Conservation (phyloP, 2,888 invertebrate species). For the Eueremaeus valkanovi region DNA sequence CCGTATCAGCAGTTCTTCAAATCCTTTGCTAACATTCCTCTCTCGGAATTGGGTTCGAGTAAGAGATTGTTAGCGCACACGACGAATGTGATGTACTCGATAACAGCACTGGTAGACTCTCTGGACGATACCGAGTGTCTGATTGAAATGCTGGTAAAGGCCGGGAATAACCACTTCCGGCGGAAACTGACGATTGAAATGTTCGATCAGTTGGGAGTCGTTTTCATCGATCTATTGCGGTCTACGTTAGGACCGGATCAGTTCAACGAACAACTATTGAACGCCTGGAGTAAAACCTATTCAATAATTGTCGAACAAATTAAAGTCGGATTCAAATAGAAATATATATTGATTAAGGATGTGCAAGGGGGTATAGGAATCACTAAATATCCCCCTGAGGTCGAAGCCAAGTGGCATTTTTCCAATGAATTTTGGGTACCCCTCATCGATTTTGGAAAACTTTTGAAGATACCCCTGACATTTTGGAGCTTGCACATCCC, state of each 20-base stretch:
- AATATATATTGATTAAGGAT: too few relatives aligned
- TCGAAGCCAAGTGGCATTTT: too few relatives aligned
- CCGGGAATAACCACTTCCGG: conserved; percentile 55
- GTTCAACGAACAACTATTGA: conserved; percentile 45
- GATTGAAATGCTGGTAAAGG: conserved; percentile 56
- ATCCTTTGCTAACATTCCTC: conserved; percentile 56
- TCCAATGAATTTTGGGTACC: too few relatives aligned
- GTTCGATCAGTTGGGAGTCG: conserved; percentile 45
- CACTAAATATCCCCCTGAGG: too few relatives aligned
- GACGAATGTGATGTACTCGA: conserved; percentile 56
- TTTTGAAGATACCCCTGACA: too few relatives aligned
- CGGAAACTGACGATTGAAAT: conserved; percentile 43
- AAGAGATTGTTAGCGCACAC: conserved; percentile 59
- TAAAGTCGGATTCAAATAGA: not conserved
- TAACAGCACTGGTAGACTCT: conserved; percentile 57
- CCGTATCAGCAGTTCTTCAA: conserved; percentile 56
- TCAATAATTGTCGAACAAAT: conserved; percentile 41
- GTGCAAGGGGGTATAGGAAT: too few relatives aligned
- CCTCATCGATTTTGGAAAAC: too few relatives aligned
- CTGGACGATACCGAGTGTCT: conserved; percentile 57
- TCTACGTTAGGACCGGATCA: conserved; percentile 54
- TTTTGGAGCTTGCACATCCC: too few relatives aligned
- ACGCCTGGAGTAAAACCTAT: conserved; percentile 45
- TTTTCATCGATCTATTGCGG: conserved; percentile 49
- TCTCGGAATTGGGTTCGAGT: conserved; percentile 55